Evolutionary conservation across 2,797 vertebrate species (phyloP).

Genomic region (Parotocinclus haroldoi): DNA sequence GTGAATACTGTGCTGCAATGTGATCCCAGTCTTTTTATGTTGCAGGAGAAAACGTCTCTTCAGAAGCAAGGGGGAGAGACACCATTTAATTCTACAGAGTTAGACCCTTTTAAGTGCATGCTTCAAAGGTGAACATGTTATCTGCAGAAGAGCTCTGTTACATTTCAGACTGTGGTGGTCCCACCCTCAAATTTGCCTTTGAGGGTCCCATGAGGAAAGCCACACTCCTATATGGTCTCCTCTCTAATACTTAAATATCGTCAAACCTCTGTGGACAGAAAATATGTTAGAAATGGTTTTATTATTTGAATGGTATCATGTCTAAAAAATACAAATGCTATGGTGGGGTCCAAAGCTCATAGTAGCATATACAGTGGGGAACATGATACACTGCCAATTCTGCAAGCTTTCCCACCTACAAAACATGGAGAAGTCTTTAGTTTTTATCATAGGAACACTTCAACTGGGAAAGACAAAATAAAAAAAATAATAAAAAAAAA

Average conservation of each 20-base stretch:
- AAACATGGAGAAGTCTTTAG: too few species aligned
- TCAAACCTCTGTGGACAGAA: neutral
- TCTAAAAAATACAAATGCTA: too few species aligned
- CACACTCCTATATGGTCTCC: neutral
- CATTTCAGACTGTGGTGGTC: slow-evolving; percentile 50
- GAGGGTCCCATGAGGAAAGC: slow-evolving; percentile 11
- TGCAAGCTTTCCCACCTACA: too few species aligned
- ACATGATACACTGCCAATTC: too few species aligned
- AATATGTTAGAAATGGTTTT: neutral
- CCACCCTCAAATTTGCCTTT: slow-evolving; percentile 23
- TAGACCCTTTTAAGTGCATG: slow-evolving; percentile 57
- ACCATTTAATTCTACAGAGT: slow-evolving; percentile 71
- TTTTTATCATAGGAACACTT: too few species aligned
- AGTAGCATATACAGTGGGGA: too few species aligned
- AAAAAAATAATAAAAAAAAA: too few species aligned
- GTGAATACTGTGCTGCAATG: slow-evolving; percentile 75
- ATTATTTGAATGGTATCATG: too few species aligned
- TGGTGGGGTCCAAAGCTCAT: too few species aligned
- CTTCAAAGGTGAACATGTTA: slow-evolving; percentile 73
- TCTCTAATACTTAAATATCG: neutral
- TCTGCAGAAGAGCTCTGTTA: slow-evolving; percentile 65
- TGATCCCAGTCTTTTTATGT: slow-evolving; percentile 69
- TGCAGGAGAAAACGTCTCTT: slow-evolving; percentile 69
- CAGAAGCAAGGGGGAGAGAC: slow-evolving; percentile 62
- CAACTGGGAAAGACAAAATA: too few species aligned